These are phyloP conservation scores for Apolygus lucorum DNA, from an alignment of 1,140 invertebrate genomes.

Conservation along the genomic window DNA sequence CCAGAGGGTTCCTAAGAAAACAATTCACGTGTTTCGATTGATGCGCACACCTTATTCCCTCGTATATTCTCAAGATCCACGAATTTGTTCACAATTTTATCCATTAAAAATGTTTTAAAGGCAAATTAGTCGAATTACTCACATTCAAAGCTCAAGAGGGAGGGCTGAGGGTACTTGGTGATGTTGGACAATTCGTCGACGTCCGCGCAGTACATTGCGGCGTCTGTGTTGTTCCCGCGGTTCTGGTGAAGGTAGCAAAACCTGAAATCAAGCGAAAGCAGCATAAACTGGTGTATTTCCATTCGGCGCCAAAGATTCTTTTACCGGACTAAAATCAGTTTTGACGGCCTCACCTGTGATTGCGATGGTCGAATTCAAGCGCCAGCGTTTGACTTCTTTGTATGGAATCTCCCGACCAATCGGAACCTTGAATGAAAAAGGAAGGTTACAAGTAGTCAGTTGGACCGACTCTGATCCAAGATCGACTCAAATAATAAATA, in stretches of 20 bases:
- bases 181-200: constrained; percentile 49
- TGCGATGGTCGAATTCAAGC: constrained; percentile 45
- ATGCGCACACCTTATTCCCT: too few relatives aligned
- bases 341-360: neutral
- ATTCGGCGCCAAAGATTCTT: too few relatives aligned
- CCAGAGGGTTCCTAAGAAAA: too few relatives aligned
- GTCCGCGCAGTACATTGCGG: constrained; percentile 48
- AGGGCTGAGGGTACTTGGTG: constrained; percentile 48
- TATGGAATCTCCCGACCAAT: constrained; percentile 29
- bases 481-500: too few relatives aligned
- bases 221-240: constrained; percentile 35
- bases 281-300: too few relatives aligned
- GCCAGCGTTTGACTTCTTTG: constrained; percentile 40
- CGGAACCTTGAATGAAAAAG: constrained; percentile 41
- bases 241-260: constrained; percentile 23
- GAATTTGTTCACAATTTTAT: too few relatives aligned
- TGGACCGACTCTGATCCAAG: too few relatives aligned
- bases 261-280: neutral
- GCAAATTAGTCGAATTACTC: constrained; percentile 35
- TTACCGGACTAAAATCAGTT: too few relatives aligned
- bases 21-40: too few relatives aligned
- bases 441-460: too few relatives aligned
- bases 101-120: too few relatives aligned
- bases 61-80: too few relatives aligned
- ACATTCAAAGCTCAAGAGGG: constrained; percentile 49